Conservation (phyloP, 2,797 vertebrate genomes). For the Ptychobarbus kaznakovi region DNA sequence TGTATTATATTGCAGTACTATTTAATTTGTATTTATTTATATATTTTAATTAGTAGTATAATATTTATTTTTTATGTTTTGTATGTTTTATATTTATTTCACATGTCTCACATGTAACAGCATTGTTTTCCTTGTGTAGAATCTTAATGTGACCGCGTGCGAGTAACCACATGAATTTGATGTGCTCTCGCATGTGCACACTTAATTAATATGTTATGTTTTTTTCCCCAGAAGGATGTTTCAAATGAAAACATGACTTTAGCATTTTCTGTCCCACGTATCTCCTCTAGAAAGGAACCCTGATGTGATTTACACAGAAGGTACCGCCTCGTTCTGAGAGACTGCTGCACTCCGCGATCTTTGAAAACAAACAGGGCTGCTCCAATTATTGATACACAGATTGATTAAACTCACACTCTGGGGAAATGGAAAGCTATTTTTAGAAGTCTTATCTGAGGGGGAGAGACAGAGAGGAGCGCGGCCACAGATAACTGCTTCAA, state of each 20-base stretch:
- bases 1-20: no score
- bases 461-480: neutral
- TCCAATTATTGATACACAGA: slow-evolving; percentile 39
- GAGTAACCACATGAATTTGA: neutral
- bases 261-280: neutral
- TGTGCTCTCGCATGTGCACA: neutral
- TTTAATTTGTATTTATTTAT: no score
- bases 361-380: slow-evolving; percentile 49
- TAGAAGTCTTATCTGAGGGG: slow-evolving; percentile 17
- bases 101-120: neutral
- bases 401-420: slow-evolving; percentile 44
- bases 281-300: neutral
- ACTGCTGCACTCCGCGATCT: neutral
- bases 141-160: neutral
- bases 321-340: neutral
- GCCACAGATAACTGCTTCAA: slow-evolving; percentile 67
- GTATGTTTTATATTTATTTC: neutral
- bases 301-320: neutral
- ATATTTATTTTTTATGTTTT: neutral
- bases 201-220: neutral
- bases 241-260: neutral
- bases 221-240: neutral
- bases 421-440: slow-evolving; percentile 71
- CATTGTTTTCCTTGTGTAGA: neutral
- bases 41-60: no score